phyloP scores from a whole-genome alignment of 2,113 vertebrate species.

The Corythornis madagascariensis region DNA sequence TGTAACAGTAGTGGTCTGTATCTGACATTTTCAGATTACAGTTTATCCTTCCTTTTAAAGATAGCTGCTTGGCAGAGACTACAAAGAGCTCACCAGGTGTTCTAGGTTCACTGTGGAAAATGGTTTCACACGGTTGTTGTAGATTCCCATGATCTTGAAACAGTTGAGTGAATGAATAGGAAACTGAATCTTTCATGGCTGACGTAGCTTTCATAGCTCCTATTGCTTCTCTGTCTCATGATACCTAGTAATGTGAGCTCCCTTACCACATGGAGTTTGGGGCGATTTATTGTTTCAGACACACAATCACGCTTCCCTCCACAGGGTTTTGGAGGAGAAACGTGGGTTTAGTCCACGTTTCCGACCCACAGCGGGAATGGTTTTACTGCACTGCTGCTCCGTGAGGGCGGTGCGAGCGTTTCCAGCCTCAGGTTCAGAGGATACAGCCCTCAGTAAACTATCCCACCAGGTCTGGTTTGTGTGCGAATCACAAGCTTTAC shows the following conservation, averaged over 20 bases:
- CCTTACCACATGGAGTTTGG: not conserved
- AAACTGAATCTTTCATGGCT: conserved; percentile 31
- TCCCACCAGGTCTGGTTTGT: conserved; percentile 49
- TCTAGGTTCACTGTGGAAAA: conserved; percentile 55
- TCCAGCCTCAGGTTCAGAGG: not conserved
- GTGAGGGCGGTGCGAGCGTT: not conserved
- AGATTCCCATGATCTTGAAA: conserved; percentile 48
- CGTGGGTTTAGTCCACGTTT: not conserved
- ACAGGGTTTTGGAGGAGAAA: not conserved
- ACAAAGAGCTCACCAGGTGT: conserved; percentile 58
- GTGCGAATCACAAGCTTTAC: conserved; percentile 31
- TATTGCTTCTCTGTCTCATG: not conserved
- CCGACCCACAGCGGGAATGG: not conserved
- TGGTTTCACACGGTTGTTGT: conserved; percentile 49
- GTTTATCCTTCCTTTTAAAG: conserved; percentile 48
- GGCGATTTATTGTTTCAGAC: not conserved
- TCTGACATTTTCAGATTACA: conserved; percentile 46
- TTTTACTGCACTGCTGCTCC: accelerated
- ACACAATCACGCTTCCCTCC: not conserved
- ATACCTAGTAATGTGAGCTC: not conserved
- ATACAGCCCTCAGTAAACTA: not conserved
- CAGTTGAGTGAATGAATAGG: conserved; percentile 6
- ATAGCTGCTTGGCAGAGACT: conserved; percentile 57
- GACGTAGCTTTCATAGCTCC: not conserved
- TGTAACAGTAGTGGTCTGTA: conserved; percentile 38